Evolutionary conservation across 2,113 vertebrate genomes (phyloP).

Genomic region (Carlito syrichta): DNA sequence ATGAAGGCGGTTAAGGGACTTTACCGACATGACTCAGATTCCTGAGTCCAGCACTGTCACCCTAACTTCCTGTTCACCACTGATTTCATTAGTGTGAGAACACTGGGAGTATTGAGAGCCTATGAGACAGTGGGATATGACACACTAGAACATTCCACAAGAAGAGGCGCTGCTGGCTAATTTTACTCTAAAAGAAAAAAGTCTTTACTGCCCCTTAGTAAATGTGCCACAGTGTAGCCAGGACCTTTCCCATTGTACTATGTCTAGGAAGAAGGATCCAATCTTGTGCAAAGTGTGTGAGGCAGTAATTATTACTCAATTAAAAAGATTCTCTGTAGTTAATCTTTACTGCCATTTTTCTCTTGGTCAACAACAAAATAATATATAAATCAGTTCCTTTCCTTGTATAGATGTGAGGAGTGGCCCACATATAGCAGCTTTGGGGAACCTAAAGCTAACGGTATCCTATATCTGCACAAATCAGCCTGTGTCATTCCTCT

Average conservation of each 20-base stretch:
- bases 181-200: not conserved
- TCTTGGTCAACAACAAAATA: not conserved
- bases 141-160: not conserved
- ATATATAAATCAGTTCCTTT: not conserved
- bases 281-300: not conserved
- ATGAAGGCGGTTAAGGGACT: not conserved
- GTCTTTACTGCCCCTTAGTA: rapidly evolving
- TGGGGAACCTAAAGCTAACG: not conserved
- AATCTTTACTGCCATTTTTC: not conserved
- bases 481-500: rapidly evolving
- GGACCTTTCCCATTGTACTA: rapidly evolving
- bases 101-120: not conserved
- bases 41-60: too few relatives aligned
- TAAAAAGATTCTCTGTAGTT: not conserved
- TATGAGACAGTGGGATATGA: rapidly evolving
- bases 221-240: rapidly evolving
- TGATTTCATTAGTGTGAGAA: not conserved
- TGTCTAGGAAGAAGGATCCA: not conserved
- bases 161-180: not conserved
- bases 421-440: not conserved
- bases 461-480: rapidly evolving
- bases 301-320: not conserved
- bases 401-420: not conserved
- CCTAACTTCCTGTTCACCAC: not conserved
- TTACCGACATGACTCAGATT: too few relatives aligned